Conservation (phyloP, 1,140 invertebrate genomes). For the Antheraea pernyi region DNA sequence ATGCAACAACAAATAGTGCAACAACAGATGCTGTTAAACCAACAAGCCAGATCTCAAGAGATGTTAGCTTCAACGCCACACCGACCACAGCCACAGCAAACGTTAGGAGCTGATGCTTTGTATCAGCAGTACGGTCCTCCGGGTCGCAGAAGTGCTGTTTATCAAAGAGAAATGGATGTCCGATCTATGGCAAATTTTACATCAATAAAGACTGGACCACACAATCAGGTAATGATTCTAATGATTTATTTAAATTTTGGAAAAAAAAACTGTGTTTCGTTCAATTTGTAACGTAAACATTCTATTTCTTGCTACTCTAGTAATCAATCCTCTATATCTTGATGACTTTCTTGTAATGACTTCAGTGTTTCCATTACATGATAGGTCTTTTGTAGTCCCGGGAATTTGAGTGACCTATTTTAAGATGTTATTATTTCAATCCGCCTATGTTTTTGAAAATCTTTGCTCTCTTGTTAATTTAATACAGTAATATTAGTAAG, state of each 20-base stretch:
- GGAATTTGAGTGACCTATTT: too few relatives aligned
- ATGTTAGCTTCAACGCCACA: conserved; percentile 75
- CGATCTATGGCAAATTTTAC: conserved; percentile 72
- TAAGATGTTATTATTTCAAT: too few relatives aligned
- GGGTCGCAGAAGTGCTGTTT: conserved; percentile 61
- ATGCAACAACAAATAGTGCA: conserved; percentile 81
- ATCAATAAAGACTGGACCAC: conserved; percentile 63
- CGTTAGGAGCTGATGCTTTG: conserved; percentile 63
- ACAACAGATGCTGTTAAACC: conserved; percentile 70
- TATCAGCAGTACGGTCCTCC: conserved; percentile 72
- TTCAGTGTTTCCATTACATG: too few relatives aligned
- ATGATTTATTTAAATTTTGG: neutral
- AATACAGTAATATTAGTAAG: too few relatives aligned
- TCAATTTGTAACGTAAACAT: too few relatives aligned
- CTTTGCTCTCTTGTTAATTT: too few relatives aligned
- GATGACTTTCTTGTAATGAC: too few relatives aligned
- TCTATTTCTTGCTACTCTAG: too few relatives aligned
- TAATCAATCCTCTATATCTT: too few relatives aligned
- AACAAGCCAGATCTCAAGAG: conserved; percentile 80
- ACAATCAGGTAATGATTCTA: conserved; percentile 45
- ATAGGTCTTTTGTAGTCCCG: too few relatives aligned
- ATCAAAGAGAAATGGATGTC: conserved; percentile 65
- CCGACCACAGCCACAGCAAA: conserved; percentile 58
- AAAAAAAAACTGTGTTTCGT: too few relatives aligned
- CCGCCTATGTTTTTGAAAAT: too few relatives aligned